Base-by-base conservation (phyloP, 2,113 vertebrate genomes). In the Indicator maculatus region DNA sequence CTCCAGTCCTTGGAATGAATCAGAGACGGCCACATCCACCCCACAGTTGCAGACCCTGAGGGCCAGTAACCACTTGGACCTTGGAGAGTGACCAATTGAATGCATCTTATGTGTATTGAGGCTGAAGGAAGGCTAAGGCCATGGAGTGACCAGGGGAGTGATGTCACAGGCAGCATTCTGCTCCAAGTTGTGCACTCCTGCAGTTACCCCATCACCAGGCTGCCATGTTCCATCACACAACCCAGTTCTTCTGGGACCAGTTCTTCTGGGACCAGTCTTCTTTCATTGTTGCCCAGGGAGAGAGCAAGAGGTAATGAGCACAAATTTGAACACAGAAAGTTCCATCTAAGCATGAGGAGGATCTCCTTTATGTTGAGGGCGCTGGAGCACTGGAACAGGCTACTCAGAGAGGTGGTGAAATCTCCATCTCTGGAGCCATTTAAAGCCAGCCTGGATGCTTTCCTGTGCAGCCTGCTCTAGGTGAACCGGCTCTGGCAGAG, bases 121-220 rank as follows among this genome's bases (percentile, higher is more conserved):
- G 16, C 44, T 8, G 6, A 38, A 73, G n/a, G 31, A 53, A 31
- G 70, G 36, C 21, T 50, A 27, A 2, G 8, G 14, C 53, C 82
- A 8, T 1, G 26, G 63, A 39, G 83, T 33, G 55, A 79, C 71
- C 44, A 38, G 63, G 71, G 59, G 0, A 78, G 24, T 0, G 4
- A 56, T 58, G 38, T 16, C 63, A 20, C 58, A 16, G 7, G 33
- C 61, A 26, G 18, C 5, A 1, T 3, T 0, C 41, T 8, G 14
- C 75, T 73, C 44, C 64, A 65, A 45, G 45, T 7, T 59, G 19
- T 27, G 11, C 26, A 9, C 11, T 58, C 39, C 79, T 41, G 55
- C 8, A 33, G 61, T 1, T 53, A 30, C 5, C 13, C 9, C 2
- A 0, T 3, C 41, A 33, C 30, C 1, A 0, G 5, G 30, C 28